Evolutionary conservation across 2,113 vertebrate genomes (phyloP).

Genomic region (Siphamia tubifer): DNA sequence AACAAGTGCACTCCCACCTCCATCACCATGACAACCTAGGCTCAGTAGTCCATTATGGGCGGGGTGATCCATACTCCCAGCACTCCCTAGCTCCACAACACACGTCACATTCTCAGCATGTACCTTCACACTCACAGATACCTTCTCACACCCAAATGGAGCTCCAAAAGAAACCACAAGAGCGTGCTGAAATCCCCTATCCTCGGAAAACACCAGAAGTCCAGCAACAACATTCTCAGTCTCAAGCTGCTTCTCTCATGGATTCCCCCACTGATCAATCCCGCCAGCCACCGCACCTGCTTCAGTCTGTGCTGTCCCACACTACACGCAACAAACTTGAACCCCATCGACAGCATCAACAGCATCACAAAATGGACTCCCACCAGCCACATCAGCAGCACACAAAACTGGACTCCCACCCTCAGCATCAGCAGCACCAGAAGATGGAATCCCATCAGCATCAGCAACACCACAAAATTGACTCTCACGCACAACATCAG

Average conservation of each 20-base stretch:
- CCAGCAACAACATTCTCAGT: conserved; percentile 80
- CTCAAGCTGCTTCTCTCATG: conserved; percentile 80
- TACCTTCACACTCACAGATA: conserved; percentile 75
- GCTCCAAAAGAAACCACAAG: conserved; percentile 83
- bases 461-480: conserved; percentile 60
- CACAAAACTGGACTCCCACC: conserved; percentile 67
- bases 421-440: conserved; percentile 47
- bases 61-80: conserved; percentile 79
- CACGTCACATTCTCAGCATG: conserved; percentile 71
- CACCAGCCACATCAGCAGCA: conserved; percentile 64
- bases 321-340: conserved; percentile 85
- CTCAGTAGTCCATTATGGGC: conserved; percentile 90
- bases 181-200: conserved; percentile 80
- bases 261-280: conserved; percentile 83
- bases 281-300: conserved; percentile 81
- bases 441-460: conserved; percentile 57
- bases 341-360: conserved; percentile 59
- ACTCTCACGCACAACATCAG: conserved; percentile 47
- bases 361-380: conserved; percentile 68
- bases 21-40: conserved; percentile 84
- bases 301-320: conserved; percentile 92
- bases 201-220: conserved; percentile 78
- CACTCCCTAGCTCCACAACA: conserved; percentile 76
- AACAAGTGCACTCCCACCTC: conserved; percentile 79
- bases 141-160: conserved; percentile 78